Evolutionary conservation across 2,113 vertebrate genomes (phyloP).

Genomic region (Speoplatyrhinus poulsoni): DNA sequence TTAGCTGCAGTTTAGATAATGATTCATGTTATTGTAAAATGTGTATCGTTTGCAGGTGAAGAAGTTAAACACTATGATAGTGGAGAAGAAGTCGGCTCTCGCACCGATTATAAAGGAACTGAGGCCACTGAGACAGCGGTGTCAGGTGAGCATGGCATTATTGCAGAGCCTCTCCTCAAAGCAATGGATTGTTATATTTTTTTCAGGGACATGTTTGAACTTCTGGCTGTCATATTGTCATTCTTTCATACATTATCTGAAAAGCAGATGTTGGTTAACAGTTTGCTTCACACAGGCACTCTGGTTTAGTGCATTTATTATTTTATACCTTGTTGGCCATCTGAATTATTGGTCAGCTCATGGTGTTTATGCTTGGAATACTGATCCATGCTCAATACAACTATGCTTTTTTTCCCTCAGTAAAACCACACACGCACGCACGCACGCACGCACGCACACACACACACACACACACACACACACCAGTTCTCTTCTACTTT

Average conservation of each 20-base stretch:
- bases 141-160: constrained; percentile 77
- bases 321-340: no score
- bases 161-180: neutral
- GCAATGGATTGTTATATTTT: neutral
- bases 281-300: no score
- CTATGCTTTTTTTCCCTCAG: neutral
- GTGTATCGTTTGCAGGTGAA: constrained; percentile 81
- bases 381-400: neutral
- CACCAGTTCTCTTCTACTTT: neutral
- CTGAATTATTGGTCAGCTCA: no score
- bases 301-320: no score
- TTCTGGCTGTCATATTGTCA: no score
- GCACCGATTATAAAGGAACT: constrained; percentile 95
- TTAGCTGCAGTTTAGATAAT: neutral
- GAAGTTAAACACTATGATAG: constrained; percentile 87
- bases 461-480: no score
- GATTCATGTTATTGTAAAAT: neutral
- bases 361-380: neutral
- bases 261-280: no score
- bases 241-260: no score
- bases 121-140: constrained; percentile 86
- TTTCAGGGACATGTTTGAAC: no score
- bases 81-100: constrained; percentile 90
- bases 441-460: no score
- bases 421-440: neutral